These are phyloP conservation scores for Eunapius fragilis DNA, from an alignment of 37 sponge, comb jelly and placozoan species.

Conservation along the genomic window DNA sequence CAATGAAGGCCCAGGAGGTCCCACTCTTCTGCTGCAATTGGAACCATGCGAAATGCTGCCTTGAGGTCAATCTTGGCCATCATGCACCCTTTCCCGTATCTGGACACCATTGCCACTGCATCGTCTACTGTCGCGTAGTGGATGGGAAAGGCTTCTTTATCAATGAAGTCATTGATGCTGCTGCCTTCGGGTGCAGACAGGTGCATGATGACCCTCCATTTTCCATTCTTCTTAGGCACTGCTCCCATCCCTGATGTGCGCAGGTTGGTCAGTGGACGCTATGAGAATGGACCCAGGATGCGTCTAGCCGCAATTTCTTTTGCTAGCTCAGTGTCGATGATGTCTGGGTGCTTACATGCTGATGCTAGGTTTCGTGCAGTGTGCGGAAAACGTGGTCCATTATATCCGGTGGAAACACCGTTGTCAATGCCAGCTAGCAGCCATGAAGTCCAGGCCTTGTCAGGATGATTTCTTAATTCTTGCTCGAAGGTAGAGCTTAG, in stretches of 20 bases:
- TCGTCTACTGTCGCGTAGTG: slow-evolving; percentile 28
- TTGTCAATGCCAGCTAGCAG: background rate
- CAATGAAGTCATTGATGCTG: slow-evolving; percentile 46
- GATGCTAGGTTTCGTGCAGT: slow-evolving; percentile 11
- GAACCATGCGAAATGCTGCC: slow-evolving; percentile 41
- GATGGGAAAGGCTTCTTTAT: slow-evolving; percentile 10
- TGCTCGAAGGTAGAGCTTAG: slow-evolving; percentile 18
- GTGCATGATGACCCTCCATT: slow-evolving; percentile 52
- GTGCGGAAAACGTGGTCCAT: slow-evolving; percentile 9
- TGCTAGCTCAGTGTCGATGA: slow-evolving; percentile 5
- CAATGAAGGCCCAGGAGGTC: slow-evolving; percentile 44
- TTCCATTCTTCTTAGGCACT: slow-evolving; percentile 45
- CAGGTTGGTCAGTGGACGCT: slow-evolving; percentile 17
- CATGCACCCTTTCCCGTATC: background rate
- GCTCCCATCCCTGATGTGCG: slow-evolving; percentile 29
- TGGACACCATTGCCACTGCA: background rate
- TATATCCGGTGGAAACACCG: slow-evolving; percentile 26
- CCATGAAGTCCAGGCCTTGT: background rate
- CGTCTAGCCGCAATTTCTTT: slow-evolving; percentile 19
- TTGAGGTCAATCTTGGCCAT: slow-evolving; percentile 54
- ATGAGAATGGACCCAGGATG: slow-evolving; percentile 27
- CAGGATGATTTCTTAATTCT: slow-evolving; percentile 28
- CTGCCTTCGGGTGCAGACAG: slow-evolving; percentile 44
- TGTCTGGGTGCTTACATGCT: slow-evolving; percentile 19
- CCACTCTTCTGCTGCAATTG: slow-evolving; percentile 44